These are phyloP conservation scores for Aerospiza tachiro DNA, from an alignment of 2,797 vertebrate genomes.

Conservation along the genomic window DNA sequence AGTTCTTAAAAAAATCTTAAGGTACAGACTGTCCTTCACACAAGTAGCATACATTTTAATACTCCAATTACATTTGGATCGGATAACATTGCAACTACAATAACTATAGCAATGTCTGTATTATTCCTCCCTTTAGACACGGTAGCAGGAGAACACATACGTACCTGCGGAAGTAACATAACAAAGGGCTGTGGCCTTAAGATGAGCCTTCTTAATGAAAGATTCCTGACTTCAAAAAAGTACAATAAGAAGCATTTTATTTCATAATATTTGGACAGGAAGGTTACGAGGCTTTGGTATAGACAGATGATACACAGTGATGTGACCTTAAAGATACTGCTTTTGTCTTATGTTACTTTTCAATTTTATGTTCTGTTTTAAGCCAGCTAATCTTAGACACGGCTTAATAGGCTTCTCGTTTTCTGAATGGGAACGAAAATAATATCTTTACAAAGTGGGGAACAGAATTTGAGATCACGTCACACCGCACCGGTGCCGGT, in stretches of 20 bases:
- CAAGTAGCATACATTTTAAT: slow-evolving; percentile 35
- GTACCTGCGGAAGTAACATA: background rate
- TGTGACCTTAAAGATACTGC: slow-evolving; percentile 19
- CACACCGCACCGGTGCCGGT: rapidly evolving
- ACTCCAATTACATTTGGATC: background rate
- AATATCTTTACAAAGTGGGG: background rate
- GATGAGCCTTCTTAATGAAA: slow-evolving; percentile 9
- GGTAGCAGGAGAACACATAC: background rate
- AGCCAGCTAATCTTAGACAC: background rate
- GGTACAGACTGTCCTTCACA: slow-evolving; percentile 59
- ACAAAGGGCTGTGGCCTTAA: background rate
- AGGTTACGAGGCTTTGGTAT: slow-evolving; percentile 4
- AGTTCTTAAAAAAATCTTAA: slow-evolving; percentile 43
- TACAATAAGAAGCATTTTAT: slow-evolving; percentile 34
- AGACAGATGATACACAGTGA: background rate
- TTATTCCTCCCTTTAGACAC: background rate
- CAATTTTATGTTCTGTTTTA: background rate
- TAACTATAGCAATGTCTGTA: background rate
- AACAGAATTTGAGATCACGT: background rate
- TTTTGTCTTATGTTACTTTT: slow-evolving; percentile 22
- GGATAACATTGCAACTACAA: background rate
- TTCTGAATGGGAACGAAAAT: background rate
- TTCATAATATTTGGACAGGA: slow-evolving; percentile 44
- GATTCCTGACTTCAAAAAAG: background rate
- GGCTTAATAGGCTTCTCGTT: background rate